Percentiles rank a stretch among this genome's conserved stretches.
These are phyloP conservation scores for Eublepharis macularius DNA, from an alignment of 2,113 vertebrate genomes.

Conservation along the genomic window DNA sequence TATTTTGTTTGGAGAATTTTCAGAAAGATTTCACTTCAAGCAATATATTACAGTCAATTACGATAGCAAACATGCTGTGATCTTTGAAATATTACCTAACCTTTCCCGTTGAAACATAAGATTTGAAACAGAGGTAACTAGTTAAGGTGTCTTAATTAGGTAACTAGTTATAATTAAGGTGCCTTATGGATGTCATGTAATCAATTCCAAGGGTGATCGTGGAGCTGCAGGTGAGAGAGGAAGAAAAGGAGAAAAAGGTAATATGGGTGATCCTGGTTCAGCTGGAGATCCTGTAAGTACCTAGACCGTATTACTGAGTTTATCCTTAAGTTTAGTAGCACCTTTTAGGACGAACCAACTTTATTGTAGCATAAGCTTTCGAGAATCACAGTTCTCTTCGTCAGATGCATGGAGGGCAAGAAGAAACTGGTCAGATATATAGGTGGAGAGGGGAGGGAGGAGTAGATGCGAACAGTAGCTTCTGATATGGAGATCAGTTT, in stretches of 20 bases:
- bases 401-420: no score
- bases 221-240: conserved; percentile 84
- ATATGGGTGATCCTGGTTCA: conserved; percentile 82
- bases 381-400: no score
- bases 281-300: conserved; percentile 80
- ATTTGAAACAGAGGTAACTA: neutral
- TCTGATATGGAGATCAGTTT: no score
- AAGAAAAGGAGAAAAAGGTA: conserved; percentile 83
- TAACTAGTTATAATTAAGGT: conserved; percentile 31
- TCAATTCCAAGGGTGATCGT: conserved; percentile 79
- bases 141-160: conserved; percentile 22
- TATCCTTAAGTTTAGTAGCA: neutral
- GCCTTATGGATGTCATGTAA: conserved; percentile 11
- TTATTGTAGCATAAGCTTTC: no score
- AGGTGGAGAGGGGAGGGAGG: no score
- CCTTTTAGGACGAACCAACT: no score
- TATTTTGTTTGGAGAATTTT: neutral
- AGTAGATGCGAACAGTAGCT: no score
- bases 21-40: neutral
- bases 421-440: no score
- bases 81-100: neutral
- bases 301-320: neutral
- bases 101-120: neutral
- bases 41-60: neutral
- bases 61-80: neutral